phyloP scores from a whole-genome alignment of 2,888 invertebrate genomes.

The Melipona bicolor region DNA sequence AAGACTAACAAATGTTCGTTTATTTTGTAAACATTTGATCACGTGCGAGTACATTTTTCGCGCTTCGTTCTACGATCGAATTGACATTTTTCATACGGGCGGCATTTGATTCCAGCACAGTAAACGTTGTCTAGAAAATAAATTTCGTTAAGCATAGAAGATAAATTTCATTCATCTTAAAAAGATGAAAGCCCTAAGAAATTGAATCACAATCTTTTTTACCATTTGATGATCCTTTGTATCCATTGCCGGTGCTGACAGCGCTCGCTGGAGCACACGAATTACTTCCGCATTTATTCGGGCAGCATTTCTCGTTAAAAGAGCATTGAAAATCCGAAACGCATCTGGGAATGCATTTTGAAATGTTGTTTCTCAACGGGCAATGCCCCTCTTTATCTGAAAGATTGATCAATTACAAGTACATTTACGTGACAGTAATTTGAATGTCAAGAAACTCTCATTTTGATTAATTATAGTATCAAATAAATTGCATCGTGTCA shows the following conservation, averaged over 20 bases:
- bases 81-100: slow-evolving; percentile 88
- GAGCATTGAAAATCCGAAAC: slow-evolving; percentile 88
- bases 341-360: slow-evolving; percentile 89
- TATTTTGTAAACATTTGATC: background rate
- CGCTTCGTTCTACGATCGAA: slow-evolving; percentile 88
- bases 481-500: background rate
- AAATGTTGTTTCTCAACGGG: slow-evolving; percentile 88
- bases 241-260: slow-evolving; percentile 77
- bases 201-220: background rate
- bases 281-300: slow-evolving; percentile 89
- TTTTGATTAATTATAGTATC: background rate
- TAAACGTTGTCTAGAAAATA: slow-evolving; percentile 85
- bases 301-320: slow-evolving; percentile 89
- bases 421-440: background rate
- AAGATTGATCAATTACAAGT: background rate
- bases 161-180: background rate
- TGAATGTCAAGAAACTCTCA: background rate
- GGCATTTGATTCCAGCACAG: slow-evolving; percentile 90
- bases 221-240: slow-evolving; percentile 78
- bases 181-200: background rate
- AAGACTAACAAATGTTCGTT: background rate
- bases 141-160: slow-evolving; percentile 35
- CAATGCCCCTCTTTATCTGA: slow-evolving; percentile 85
- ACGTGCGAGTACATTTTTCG: slow-evolving; percentile 87
- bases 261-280: slow-evolving; percentile 87